Evolutionary conservation across 2,113 vertebrate genomes (phyloP), one percentile per base, ranked within the genome.

Genomic region (Syngnathus floridae): DNA sequence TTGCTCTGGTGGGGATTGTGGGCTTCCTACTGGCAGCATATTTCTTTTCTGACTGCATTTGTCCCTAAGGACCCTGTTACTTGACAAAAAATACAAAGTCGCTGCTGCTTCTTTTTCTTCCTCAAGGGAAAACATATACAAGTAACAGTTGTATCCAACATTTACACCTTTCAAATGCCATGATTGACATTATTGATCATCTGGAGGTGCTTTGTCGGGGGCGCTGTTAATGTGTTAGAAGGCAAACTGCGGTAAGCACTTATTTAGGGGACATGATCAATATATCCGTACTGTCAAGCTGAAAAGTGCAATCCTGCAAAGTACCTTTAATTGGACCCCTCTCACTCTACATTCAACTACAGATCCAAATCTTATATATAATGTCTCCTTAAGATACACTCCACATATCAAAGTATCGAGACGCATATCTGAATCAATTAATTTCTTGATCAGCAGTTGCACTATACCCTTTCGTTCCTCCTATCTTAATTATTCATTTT

Each of bases 51-150:
- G 71, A 64, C 75, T 60, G 73, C 70, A 76, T 84, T 87, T 86
- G 83, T 88, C 88, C 84, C 86, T 86, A 69, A 84, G 82, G 84
- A 82, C 76, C 77, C 81, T 82, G 83, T 81, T 83, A 81, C 80
- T 82, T 86, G 74, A 78, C 75, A 82, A 75, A 31, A 65, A 79
- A 72, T 38, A 78, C 73, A 83, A 75, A 72, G 13, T 41, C 45
- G 52, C 4, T 12, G 12, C 45, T 48, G 17, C 67, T 74, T 81
- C 52, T 73, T 43, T 55, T 66, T 76, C 76, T 76, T 84, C 82
- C 74, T 80, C 51, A 62, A 78, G 76, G 76, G 63, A 56, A 85
- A 81, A 82, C 59, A 64, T 67, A 38, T 56, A 77, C 82, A 85
- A 70, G 80, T 83, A 82, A 75, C 69, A 76, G 74, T 72, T 67